A percentile compares a stretch with the other conserved stretches of the same genome.
Evolutionary conservation across 1,140 invertebrate species (phyloP).

Genomic region (Psilanteris sp.): DNA sequence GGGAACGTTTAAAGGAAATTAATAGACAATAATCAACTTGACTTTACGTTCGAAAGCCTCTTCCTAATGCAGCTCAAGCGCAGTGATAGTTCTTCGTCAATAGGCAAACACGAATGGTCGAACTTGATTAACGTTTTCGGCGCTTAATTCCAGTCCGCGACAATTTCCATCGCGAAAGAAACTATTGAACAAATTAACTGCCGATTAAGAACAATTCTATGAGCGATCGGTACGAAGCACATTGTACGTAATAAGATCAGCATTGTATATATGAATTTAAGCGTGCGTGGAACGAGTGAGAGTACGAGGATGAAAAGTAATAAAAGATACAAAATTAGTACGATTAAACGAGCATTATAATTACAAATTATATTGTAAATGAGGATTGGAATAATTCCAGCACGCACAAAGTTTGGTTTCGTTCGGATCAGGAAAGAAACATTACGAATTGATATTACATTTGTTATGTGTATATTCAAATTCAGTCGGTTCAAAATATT

Average conservation of each 20-base stretch:
- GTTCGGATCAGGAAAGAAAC: too few species aligned
- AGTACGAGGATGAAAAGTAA: slow-evolving; percentile 30
- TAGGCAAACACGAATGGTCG: background rate
- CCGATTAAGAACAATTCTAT: slow-evolving; percentile 50
- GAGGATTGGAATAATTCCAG: slow-evolving; percentile 65
- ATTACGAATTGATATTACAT: too few species aligned
- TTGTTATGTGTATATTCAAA: too few species aligned
- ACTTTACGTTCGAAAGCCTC: too few species aligned
- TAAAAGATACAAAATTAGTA: slow-evolving; percentile 34
- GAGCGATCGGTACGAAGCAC: slow-evolving; percentile 58
- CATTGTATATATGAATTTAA: slow-evolving; percentile 66
- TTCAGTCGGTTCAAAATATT: too few species aligned
- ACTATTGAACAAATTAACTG: slow-evolving; percentile 50
- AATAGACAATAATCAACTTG: too few species aligned
- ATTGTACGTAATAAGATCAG: slow-evolving; percentile 62
- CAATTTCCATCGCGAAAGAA: slow-evolving; percentile 20
- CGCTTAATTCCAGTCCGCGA: background rate
- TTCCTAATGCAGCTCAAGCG: too few species aligned
- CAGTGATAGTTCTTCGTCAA: slow-evolving; percentile 15
- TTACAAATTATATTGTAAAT: slow-evolving; percentile 61
- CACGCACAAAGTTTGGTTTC: slow-evolving; percentile 40
- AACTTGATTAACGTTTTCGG: slow-evolving; percentile 10
- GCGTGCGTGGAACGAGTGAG: slow-evolving; percentile 57
- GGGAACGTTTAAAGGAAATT: too few species aligned
- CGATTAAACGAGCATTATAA: slow-evolving; percentile 57